phyloP scores from a whole-genome alignment of 2,113 vertebrate species.

The Chloebia gouldiae region DNA sequence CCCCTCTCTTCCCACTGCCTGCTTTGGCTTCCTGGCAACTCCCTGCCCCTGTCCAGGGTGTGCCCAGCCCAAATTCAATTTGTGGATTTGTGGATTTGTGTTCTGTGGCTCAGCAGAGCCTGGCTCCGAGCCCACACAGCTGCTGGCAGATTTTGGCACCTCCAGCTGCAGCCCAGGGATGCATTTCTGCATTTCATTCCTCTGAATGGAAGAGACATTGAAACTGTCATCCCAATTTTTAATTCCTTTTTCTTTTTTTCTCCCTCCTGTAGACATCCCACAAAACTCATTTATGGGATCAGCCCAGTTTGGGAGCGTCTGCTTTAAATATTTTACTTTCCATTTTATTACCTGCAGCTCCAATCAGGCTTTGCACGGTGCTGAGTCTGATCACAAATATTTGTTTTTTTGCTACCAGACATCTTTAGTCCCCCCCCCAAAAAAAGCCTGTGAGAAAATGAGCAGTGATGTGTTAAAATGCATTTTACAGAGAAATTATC shows the following conservation, averaged over 20 bases:
- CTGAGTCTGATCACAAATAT: neutral
- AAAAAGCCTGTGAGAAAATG: neutral
- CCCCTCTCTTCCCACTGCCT: neutral
- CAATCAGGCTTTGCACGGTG: neutral
- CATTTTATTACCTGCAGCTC: neutral
- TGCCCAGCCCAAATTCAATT: neutral
- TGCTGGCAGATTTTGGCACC: neutral
- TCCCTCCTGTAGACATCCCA: neutral
- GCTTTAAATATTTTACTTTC: neutral
- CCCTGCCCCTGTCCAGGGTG: neutral
- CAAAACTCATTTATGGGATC: neutral
- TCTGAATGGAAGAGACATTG: neutral
- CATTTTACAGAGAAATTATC: neutral
- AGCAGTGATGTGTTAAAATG: neutral
- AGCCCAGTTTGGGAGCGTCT: neutral
- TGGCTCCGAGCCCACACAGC: neutral
- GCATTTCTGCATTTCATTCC: neutral
- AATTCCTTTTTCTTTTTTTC: too few relatives aligned
- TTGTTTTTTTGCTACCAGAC: neutral
- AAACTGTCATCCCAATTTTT: neutral
- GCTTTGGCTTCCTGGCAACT: neutral
- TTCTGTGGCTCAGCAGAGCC: neutral
- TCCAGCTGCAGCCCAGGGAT: neutral
- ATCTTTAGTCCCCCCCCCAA: neutral
- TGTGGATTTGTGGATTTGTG: rapidly evolving